Base-by-base conservation (phyloP, 2,888 invertebrate genomes). In the Operophtera brumata region DNA sequence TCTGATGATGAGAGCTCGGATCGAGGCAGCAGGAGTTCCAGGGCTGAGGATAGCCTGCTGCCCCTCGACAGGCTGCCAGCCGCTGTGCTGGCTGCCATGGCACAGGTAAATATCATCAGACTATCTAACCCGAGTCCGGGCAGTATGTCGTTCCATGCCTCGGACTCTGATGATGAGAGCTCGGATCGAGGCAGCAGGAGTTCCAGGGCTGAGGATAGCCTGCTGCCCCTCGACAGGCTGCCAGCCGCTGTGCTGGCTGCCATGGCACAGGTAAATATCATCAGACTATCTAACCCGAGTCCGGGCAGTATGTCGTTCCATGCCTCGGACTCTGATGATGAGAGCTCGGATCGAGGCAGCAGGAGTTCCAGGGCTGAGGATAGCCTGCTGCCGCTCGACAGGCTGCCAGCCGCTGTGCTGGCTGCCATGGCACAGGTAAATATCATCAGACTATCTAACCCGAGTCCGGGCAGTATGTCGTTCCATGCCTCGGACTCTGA, bases 291-390 rank as follows among this genome's bases (percentile, higher is more conserved):
- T n/a, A n/a, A 91, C 61, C 89, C 90, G 0, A 84, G 75, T 57
- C 82, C 86, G 0, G 79, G 78, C 45, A 81, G 73, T 48, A 71
- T 80, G 0, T 84, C 85, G 20, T 80, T 84, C 60, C 86, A 84
- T 52, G 79, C 81, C 1, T 88, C 89, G 10, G 87, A 90, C 64
- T 89, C 89, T 11, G 90, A 90, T 45, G 89, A 90, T 61, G 89
- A 90, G 53, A 75, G 70, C 49, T 79, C 80, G 1, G 85, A 86
- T 41, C 67, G 83, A 53, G 77, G 81, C 9, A 74, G 73, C 52
- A 66, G 79, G 25, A 73, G 75, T 54, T 73, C 81, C 35, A 75
- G 75, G 46, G 75, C 75, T 63, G 79, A 78, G 36, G 78, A 81
- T 36, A 37, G 37, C 14, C 32, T 48, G 10, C 37, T 57, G 8